phyloP scores from a whole-genome alignment of 2,113 vertebrate genomes.

The Paracanthobrama guichenoti region DNA sequence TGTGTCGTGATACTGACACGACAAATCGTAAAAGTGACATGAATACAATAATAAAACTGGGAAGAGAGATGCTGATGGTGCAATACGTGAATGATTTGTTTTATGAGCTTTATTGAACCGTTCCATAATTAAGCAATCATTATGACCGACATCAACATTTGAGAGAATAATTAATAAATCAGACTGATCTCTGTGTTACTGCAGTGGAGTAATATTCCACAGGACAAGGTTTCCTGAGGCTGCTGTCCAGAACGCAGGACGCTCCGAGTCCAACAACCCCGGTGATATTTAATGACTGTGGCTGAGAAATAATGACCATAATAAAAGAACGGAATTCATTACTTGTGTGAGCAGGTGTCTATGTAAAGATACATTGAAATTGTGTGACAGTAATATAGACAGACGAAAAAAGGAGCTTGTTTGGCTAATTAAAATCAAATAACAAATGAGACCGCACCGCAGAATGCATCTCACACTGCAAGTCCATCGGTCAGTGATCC shows the following conservation, averaged over 20 bases:
- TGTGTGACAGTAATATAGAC: conserved; percentile 75
- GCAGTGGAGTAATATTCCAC: background rate
- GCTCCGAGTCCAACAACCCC: conserved; percentile 24
- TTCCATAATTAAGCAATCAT: background rate
- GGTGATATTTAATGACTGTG: conserved; percentile 66
- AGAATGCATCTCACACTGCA: conserved; percentile 55
- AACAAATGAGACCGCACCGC: conserved; percentile 65
- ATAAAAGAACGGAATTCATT: conserved; percentile 55
- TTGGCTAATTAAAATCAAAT: conserved; percentile 75
- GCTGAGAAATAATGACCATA: conserved; percentile 55
- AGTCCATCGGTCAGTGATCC: conserved; percentile 40
- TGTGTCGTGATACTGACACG: background rate
- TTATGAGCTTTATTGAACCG: background rate
- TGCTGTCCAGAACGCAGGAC: conserved; percentile 1
- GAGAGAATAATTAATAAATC: background rate
- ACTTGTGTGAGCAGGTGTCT: conserved; percentile 66
- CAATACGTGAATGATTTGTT: background rate
- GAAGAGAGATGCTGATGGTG: background rate
- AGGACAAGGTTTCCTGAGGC: background rate
- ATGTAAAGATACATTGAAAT: conserved; percentile 67
- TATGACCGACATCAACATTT: background rate
- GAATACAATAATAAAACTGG: background rate
- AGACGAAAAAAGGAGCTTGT: conserved; percentile 64
- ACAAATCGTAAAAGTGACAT: background rate
- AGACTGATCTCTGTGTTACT: background rate